A percentile compares a stretch with the other conserved stretches of the same genome.
Conservation (phyloP, 2,888 invertebrate species). For the Hypercompe scribonia region DNA sequence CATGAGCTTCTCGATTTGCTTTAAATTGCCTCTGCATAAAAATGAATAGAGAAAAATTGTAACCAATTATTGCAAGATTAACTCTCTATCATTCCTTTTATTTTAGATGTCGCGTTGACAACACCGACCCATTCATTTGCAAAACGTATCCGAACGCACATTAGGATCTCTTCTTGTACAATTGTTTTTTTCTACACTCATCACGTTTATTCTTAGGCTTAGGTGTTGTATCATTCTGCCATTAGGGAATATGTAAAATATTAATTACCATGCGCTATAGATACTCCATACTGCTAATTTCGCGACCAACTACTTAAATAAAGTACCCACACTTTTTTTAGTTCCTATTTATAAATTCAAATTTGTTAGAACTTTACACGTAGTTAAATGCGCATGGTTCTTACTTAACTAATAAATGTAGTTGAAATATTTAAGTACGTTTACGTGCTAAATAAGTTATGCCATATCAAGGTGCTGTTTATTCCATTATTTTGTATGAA, state of each 20-base stretch:
- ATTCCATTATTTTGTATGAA: conserved; percentile 75
- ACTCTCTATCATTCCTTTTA: conserved; percentile 56
- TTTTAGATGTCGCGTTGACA: conserved; percentile 34
- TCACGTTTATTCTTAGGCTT: conserved; percentile 54
- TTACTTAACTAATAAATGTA: not conserved
- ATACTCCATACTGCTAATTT: conserved; percentile 33
- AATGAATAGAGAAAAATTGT: conserved; percentile 15
- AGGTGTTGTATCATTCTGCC: conserved; percentile 55
- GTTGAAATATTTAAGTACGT: conserved; percentile 13
- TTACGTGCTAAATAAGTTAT: conserved; percentile 44
- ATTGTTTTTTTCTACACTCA: conserved; percentile 33
- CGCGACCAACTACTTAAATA: not conserved
- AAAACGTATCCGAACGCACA: conserved; percentile 69
- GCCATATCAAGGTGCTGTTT: conserved; percentile 76
- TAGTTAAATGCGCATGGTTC: not conserved
- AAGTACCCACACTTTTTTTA: not conserved
- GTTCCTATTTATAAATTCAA: not conserved
- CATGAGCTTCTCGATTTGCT: conserved; percentile 48
- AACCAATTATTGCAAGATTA: conserved; percentile 42
- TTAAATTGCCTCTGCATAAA: conserved; percentile 31
- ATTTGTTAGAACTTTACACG: not conserved
- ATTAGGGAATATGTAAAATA: conserved; percentile 43
- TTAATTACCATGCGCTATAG: conserved; percentile 37
- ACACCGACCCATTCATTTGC: conserved; percentile 36
- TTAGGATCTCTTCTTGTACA: conserved; percentile 67